These are phyloP conservation scores for Helobdella robusta DNA, from an alignment of 2,888 invertebrate genomes.

Conservation along the genomic window DNA sequence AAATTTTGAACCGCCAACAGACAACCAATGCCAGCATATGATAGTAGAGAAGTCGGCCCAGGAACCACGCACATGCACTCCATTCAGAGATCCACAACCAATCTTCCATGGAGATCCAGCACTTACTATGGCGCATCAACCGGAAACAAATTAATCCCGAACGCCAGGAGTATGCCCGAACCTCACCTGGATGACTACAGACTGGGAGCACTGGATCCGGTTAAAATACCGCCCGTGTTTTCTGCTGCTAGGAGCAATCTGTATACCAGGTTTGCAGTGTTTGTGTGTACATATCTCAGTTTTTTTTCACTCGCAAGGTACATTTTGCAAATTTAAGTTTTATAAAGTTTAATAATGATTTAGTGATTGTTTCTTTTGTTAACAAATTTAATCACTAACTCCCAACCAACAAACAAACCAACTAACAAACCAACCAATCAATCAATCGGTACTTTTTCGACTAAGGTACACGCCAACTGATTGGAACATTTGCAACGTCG, in stretches of 20 bases:
- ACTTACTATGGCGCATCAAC: constrained; percentile 47
- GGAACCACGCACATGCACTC: neutral
- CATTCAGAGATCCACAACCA: constrained; percentile 40
- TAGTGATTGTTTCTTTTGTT: neutral
- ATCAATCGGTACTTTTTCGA: no score
- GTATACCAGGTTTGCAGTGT: constrained; percentile 56
- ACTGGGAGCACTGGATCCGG: constrained; percentile 45
- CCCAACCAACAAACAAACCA: no score
- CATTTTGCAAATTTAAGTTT: neutral
- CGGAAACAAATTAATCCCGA: constrained; percentile 42
- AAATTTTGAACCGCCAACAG: neutral
- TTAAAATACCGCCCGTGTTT: constrained; percentile 49
- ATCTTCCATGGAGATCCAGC: constrained; percentile 48
- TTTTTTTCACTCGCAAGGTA: neutral
- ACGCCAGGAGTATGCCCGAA: constrained; percentile 43
- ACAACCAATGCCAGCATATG: neutral
- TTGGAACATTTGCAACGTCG: constrained; percentile 73
- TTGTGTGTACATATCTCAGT: neutral
- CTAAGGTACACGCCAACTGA: constrained; percentile 77
- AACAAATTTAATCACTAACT: no score
- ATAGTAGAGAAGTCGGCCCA: neutral
- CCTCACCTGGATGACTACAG: constrained; percentile 42
- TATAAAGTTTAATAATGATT: neutral
- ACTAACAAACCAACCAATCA: no score
- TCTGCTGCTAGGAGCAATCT: constrained; percentile 52